These are phyloP conservation scores for Nyctalus aviator DNA, from an alignment of 2,797 vertebrate species.

Conservation along the genomic window DNA sequence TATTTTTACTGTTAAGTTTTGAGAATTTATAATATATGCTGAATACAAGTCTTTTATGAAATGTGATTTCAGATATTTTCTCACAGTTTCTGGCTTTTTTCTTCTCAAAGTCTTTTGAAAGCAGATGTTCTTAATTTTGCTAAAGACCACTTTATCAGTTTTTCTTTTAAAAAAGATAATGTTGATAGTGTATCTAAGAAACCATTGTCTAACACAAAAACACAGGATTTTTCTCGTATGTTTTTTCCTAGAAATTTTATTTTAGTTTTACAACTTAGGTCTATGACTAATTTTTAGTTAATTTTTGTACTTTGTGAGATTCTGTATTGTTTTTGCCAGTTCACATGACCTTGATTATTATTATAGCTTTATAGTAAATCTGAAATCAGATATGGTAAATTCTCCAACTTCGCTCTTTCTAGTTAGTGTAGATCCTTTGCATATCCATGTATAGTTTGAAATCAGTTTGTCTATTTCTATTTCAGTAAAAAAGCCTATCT, in stretches of 20 bases:
- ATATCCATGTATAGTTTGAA: not conserved
- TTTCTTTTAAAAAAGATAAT: slow-evolving; percentile 33
- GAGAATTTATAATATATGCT: not conserved
- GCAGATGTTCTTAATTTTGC: slow-evolving; percentile 40
- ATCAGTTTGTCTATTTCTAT: not conserved
- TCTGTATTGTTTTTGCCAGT: not conserved
- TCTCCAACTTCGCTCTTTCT: slow-evolving; percentile 42
- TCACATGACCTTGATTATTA: not conserved
- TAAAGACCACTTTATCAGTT: not conserved
- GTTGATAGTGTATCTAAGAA: slow-evolving; percentile 9
- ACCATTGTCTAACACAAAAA: not conserved
- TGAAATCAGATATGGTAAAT: slow-evolving; percentile 20
- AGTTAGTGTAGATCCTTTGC: not conserved
- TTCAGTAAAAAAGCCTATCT: not conserved
- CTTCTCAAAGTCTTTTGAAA: slow-evolving; percentile 4
- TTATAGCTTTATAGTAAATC: not conserved
- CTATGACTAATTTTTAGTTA: slow-evolving; percentile 1
- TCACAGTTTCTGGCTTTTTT: slow-evolving; percentile 5
- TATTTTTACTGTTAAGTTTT: slow-evolving; percentile 45
- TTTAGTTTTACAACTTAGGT: not conserved
- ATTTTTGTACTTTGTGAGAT: slow-evolving; percentile 15
- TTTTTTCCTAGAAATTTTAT: slow-evolving; percentile 33
- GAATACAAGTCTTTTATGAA: slow-evolving; percentile 25
- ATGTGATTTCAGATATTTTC: slow-evolving; percentile 28
- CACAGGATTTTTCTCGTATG: not conserved